A percentile compares a stretch with the other conserved stretches of the same genome.
Evolutionary conservation across 2,797 vertebrate genomes (phyloP).

Genomic region (Sitta carolinensis): DNA sequence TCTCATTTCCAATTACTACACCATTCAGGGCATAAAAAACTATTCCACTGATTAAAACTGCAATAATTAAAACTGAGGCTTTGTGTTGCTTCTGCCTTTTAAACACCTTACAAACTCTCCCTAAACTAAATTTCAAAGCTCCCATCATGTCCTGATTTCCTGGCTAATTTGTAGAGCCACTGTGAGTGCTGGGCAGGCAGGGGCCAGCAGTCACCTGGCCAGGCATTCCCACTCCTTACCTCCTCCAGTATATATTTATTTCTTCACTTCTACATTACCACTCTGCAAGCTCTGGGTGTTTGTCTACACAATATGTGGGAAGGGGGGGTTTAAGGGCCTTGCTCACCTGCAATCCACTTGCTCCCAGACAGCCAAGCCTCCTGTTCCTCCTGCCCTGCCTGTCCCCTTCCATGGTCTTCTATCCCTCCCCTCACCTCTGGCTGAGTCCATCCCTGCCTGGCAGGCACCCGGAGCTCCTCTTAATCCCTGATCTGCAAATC

Average conservation of each 20-base stretch:
- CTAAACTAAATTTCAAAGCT: constrained; percentile 4
- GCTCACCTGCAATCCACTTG: not conserved
- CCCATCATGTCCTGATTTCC: not conserved
- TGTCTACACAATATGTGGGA: rapidly evolving
- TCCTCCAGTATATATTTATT: not conserved
- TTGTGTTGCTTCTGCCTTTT: constrained; percentile 27
- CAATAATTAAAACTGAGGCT: constrained; percentile 46
- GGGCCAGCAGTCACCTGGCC: not conserved
- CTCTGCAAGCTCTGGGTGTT: not conserved
- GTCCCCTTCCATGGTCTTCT: too few species aligned
- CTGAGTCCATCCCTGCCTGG: not conserved
- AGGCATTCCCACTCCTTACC: not conserved
- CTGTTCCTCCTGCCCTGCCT: not conserved
- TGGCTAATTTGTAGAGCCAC: not conserved
- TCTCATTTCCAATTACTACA: constrained; percentile 35
- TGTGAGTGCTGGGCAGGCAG: not conserved
- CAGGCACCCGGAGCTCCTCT: not conserved
- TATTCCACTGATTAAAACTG: constrained; percentile 7
- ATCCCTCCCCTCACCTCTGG: not conserved
- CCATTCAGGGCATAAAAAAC: not conserved
- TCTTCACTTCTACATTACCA: not conserved
- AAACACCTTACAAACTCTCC: not conserved
- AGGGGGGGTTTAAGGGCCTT: not conserved
- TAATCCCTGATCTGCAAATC: rapidly evolving
- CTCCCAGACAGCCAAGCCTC: not conserved